Percentiles rank a stretch among this genome's conserved stretches.
Evolutionary conservation across 2,888 invertebrate species (phyloP).

Genomic region (Cloeon dipterum): DNA sequence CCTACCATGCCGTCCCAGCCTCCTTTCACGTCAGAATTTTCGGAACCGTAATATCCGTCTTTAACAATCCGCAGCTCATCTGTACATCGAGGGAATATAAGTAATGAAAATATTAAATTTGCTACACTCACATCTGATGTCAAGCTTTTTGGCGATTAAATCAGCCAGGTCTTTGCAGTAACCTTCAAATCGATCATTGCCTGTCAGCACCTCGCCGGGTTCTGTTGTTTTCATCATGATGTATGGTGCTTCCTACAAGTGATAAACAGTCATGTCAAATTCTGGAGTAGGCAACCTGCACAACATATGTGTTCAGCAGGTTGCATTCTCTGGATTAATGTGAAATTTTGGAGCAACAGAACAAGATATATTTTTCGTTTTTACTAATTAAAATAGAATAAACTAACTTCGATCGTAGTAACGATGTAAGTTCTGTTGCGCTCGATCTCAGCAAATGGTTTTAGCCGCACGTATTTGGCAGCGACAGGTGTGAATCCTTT

Average conservation of each 20-base stretch:
- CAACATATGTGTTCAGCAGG: too few relatives aligned
- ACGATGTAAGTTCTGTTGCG: constrained; percentile 68
- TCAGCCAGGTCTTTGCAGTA: constrained; percentile 83
- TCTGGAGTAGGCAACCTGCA: too few relatives aligned
- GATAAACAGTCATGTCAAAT: too few relatives aligned
- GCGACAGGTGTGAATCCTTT: constrained; percentile 49
- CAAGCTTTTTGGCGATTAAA: constrained; percentile 51
- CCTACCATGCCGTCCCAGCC: constrained; percentile 80
- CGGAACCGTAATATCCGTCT: constrained; percentile 64
- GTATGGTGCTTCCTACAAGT: constrained; percentile 67
- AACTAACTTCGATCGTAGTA: constrained; percentile 60
- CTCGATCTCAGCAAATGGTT: constrained; percentile 41
- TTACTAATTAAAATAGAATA: too few relatives aligned
- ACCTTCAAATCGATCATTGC: constrained; percentile 65
- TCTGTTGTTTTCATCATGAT: constrained; percentile 52
- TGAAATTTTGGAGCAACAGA: too few relatives aligned
- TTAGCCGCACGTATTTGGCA: constrained; percentile 49
- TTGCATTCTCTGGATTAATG: too few relatives aligned
- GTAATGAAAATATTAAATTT: not conserved
- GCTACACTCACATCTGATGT: constrained; percentile 54
- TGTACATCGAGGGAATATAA: constrained; percentile 20
- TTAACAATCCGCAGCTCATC: constrained; percentile 67
- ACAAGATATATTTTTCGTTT: too few relatives aligned
- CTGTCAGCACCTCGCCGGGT: constrained; percentile 34
- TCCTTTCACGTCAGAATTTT: constrained; percentile 45